phyloP scores from a whole-genome alignment of 2,888 invertebrate species.

The Ichneumon xanthorius region DNA sequence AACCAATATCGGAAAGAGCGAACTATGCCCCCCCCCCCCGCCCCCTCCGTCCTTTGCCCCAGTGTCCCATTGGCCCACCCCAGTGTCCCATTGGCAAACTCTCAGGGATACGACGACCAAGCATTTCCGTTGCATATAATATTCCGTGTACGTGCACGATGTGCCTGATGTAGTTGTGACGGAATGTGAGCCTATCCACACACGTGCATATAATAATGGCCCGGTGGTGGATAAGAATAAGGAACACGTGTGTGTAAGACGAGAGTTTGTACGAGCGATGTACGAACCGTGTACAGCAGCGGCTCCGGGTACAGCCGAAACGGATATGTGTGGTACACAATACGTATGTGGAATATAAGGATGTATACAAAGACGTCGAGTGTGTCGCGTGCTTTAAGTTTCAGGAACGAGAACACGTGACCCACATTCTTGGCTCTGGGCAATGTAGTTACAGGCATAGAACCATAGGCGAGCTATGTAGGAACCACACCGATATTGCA shows the following conservation, averaged over 20 bases:
- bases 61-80: conserved; percentile 41
- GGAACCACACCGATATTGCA: conserved; percentile 36
- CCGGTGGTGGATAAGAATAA: conserved; percentile 17
- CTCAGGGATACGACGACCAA: conserved; percentile 30
- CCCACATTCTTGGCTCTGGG: conserved; percentile 66
- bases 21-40: conserved; percentile 5
- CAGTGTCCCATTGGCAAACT: conserved; percentile 33
- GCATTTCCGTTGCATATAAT: conserved; percentile 26
- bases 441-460: conserved; percentile 42
- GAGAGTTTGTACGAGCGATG: conserved; percentile 34
- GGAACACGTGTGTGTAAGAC: conserved; percentile 34
- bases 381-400: conserved; percentile 46
- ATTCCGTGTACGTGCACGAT: conserved; percentile 10
- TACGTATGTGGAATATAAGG: conserved; percentile 28
- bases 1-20: conserved; percentile 53
- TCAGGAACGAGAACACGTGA: conserved; percentile 64
- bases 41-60: conserved; percentile 1
- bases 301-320: neutral
- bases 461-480: conserved; percentile 26
- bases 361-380: conserved; percentile 37
- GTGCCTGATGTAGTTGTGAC: neutral
- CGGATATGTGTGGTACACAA: neutral
- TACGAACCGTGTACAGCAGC: conserved; percentile 38
- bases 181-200: neutral
- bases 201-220: conserved; percentile 53